Evolutionary conservation across 1,140 invertebrate species (phyloP), one percentile per base, ranked within the genome.

Genomic region (Drepana arcuata): DNA sequence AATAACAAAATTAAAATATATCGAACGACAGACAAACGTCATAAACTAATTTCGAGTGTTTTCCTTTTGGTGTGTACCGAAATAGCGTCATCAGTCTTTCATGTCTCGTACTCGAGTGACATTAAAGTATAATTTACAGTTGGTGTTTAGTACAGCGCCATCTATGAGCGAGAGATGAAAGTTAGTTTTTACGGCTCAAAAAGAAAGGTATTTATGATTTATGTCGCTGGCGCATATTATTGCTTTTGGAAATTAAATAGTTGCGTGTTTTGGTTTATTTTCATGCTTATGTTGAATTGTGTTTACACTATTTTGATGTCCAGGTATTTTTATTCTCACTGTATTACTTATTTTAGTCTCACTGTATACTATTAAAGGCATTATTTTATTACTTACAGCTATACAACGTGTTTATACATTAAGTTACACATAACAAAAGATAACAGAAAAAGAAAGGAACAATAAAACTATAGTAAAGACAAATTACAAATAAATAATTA

Each of bases 1-100:
- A 80, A 75, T 75, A 80, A 73, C 73, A 69, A 72, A 80, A 80
- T 80, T 80, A 75, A 81, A 81, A 81, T 81, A 78, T 78, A 80
- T 80, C 75, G 73, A 81, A 78, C 73, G 72, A 75, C 71, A 72
- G 73, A 74, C 75, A 77, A 69, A 64, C 73, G 75, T 81, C 75
- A 81, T 81, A 81, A 81, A 81, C 73, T 77, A 78, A 81, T 81
- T 81, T 78, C 73, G 70, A 74, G 54, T 66, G 75, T 77, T 75
- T 77, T 80, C 72, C 57, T 80, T 80, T 80, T 80, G 71, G 58
- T 66, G 42, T 36, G 48, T 46, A 72, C 72, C 64, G 74, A 81
- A 78, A 81, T 81, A 81, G 71, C 67, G 50, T 51, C 73, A 62
- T 75, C 73, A 81, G 59, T 80, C 77, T 78, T 81, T 78, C 77